These are phyloP conservation scores for Drosophila antonietae DNA, from an alignment of 2,888 invertebrate species.

Conservation along the genomic window DNA sequence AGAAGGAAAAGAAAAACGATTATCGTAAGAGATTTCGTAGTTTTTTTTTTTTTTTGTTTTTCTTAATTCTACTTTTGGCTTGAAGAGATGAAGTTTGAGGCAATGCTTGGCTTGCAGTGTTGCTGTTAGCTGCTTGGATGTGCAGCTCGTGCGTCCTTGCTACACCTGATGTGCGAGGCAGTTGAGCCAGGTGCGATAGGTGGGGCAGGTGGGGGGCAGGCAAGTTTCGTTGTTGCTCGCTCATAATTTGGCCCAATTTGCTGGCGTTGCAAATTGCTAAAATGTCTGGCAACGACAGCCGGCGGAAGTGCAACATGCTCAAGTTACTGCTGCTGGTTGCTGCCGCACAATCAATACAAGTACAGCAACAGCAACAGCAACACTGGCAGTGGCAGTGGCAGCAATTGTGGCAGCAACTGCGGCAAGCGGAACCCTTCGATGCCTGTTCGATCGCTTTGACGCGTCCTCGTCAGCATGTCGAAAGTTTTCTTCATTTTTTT, in stretches of 20 bases:
- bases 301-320: constrained; percentile 78
- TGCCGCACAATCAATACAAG: constrained; percentile 24
- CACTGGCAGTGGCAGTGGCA: not conserved
- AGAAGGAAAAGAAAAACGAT: constrained; percentile 42
- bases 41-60: not conserved
- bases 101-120: constrained; percentile 6
- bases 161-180: constrained; percentile 17
- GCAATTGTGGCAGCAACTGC: constrained; percentile 14
- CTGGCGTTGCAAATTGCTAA: constrained; percentile 76
- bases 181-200: not conserved
- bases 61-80: not conserved
- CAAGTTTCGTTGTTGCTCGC: constrained; percentile 46
- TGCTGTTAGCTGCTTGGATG: constrained; percentile 1
- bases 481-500: constrained; percentile 43
- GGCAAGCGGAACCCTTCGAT: constrained; percentile 31
- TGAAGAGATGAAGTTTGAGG: constrained; percentile 12
- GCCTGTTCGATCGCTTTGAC: constrained; percentile 74
- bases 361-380: constrained; percentile 1
- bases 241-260: constrained; percentile 80
- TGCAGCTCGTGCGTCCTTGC: constrained; percentile 26
- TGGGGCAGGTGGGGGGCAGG: not conserved
- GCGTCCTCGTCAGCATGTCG: constrained; percentile 73
- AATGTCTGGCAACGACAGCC: constrained; percentile 73
- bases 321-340: constrained; percentile 55
- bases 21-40: constrained; percentile 32